A percentile compares a stretch with the other conserved stretches of the same genome.
phyloP scores from a whole-genome alignment of 2,113 vertebrate species.

The Laticauda colubrina region DNA sequence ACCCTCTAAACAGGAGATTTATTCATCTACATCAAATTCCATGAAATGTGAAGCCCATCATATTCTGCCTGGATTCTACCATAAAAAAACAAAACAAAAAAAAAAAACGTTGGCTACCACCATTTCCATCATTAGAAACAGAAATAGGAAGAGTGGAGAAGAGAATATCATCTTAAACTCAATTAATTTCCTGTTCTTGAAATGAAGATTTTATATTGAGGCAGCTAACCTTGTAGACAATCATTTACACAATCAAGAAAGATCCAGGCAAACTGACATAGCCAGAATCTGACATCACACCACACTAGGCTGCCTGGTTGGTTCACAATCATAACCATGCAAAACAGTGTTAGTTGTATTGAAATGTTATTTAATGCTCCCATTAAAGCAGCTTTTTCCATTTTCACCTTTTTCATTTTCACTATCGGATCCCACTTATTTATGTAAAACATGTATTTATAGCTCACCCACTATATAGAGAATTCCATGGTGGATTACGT shows the following conservation, averaged over 20 bases:
- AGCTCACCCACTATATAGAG: background rate
- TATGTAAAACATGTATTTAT: background rate
- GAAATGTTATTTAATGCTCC: background rate
- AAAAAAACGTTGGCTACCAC: too few species aligned
- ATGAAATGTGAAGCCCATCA: too few species aligned
- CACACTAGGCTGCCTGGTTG: background rate
- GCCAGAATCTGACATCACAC: background rate
- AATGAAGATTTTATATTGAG: background rate
- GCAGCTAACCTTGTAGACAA: background rate
- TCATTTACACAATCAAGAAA: background rate
- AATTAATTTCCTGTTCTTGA: background rate
- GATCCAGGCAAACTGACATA: background rate
- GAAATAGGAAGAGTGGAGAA: too few species aligned
- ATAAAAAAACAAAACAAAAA: too few species aligned
- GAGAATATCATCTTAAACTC: background rate
- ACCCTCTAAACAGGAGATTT: too few species aligned
- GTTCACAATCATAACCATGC: background rate
- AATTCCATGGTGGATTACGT: background rate
- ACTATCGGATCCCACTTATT: background rate
- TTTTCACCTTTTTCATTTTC: background rate
- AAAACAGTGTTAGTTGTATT: background rate
- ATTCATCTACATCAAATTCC: too few species aligned
- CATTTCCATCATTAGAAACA: too few species aligned
- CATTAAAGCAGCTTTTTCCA: background rate
- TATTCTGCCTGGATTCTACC: too few species aligned